phyloP scores from a whole-genome alignment of 1,140 invertebrate species.

The Atta colombica region DNA sequence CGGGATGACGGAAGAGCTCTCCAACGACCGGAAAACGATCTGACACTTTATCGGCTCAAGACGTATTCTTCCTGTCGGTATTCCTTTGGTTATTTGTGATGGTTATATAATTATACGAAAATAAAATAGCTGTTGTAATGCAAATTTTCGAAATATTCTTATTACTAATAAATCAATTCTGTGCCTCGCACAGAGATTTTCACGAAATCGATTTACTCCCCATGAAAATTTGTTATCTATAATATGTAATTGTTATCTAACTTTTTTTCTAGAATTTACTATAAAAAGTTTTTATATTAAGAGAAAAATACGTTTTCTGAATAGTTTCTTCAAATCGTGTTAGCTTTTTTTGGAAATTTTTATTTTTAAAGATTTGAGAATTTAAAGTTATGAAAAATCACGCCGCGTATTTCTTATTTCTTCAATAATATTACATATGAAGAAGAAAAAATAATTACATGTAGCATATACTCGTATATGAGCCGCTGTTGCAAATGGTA shows the following conservation, averaged over 20 bases:
- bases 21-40: constrained; percentile 78
- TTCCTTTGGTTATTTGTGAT: not conserved
- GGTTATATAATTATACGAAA: constrained; percentile 2
- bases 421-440: not conserved
- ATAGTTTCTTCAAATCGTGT: not conserved
- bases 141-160: not conserved
- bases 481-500: not conserved
- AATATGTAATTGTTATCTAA: not conserved
- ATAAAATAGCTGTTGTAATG: not conserved
- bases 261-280: not conserved
- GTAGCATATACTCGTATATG: not conserved
- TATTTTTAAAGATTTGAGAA: not conserved
- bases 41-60: constrained; percentile 72
- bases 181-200: not conserved
- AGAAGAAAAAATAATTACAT: constrained; percentile 16
- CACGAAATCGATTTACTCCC: not conserved
- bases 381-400: not conserved
- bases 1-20: constrained; percentile 69
- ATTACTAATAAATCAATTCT: not conserved
- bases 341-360: not conserved
- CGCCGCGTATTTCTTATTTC: not conserved
- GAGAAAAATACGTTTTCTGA: not conserved
- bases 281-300: not conserved
- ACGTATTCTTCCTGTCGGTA: constrained; percentile 28
- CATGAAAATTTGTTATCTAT: not conserved